phyloP scores from a whole-genome alignment of 2,113 vertebrate species.

The Serinus canaria region DNA sequence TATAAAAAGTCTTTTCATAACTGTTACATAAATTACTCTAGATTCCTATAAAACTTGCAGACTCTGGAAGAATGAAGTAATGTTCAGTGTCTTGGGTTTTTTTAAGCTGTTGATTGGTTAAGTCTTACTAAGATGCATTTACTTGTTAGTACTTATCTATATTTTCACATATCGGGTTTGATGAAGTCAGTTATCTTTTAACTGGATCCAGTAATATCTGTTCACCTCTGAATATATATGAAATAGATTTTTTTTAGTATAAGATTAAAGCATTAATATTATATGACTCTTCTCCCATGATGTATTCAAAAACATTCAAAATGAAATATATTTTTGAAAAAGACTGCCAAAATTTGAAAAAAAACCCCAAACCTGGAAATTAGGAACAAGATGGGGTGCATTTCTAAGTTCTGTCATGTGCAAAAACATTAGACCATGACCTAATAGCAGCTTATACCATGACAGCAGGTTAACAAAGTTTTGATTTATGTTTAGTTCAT shows the following conservation, averaged over 20 bases:
- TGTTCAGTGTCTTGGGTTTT: rapidly evolving
- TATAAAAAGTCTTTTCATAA: neutral
- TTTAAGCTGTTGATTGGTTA: neutral
- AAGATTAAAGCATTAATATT: neutral
- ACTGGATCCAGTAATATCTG: neutral
- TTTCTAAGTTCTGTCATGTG: neutral
- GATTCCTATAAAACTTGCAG: neutral
- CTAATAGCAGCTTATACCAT: neutral
- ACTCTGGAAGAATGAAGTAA: neutral
- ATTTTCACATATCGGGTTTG: neutral
- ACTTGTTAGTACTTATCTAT: neutral
- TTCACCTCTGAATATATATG: neutral
- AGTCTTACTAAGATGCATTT: neutral
- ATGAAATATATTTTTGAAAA: neutral
- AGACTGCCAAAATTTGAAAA: neutral
- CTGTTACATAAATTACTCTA: neutral
- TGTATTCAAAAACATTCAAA: neutral
- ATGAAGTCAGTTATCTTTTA: neutral
- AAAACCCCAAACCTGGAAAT: neutral
- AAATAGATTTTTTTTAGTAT: neutral
- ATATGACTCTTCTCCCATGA: neutral
- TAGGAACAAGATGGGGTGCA: neutral
- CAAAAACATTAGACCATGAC: neutral
- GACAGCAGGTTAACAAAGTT: neutral
- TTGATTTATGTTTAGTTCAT: neutral